Base-by-base conservation (phyloP, 2,797 vertebrate genomes). In the Leptodactylus fallax region DNA sequence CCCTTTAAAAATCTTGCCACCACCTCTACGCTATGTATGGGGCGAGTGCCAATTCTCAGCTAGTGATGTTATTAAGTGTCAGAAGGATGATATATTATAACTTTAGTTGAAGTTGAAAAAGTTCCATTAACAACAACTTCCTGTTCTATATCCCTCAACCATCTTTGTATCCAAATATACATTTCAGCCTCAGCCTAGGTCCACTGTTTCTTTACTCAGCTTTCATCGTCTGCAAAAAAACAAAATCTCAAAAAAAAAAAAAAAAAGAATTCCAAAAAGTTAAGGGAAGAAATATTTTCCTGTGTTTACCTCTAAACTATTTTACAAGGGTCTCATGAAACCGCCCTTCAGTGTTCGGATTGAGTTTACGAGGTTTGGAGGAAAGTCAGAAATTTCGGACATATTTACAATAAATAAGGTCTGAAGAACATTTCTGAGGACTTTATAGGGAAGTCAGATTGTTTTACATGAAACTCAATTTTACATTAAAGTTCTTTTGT, bases 401-500 rank as follows among this genome's bases (percentile, higher is more conserved):
- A 45, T 86, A 90, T 90, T 90, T 90, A 81, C 25, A 92, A 19
- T 67, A 88, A 92, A 91, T 85, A 81, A 72, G 81, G 87, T 51
- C 87, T 92, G 93, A 91, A 94, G 83, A 90, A 89, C 69, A 91
- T 91, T 63, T 91, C 58, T 49, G 72, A 89, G 79, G 86, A 78
- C 90, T 27, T 85, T 84, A 81, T 90, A 91, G 81, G 67, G n/a
- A 93, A 55, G 93, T 91, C 90, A 90, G 91, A 90, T 93, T 95
- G 94, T 94, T 96, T 96, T 94, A 95, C 90, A 93, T 91, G 90
- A 93, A 94, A 94, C 95, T 95, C 92, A 92, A 58, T 90, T 92
- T 87, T 85, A 95, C 93, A 95, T 95, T 92, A 96, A 97, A 96
- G 94, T 85, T 85, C 45, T 90, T 90, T 92, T 83, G 90, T 90